Conservation (phyloP, 2,797 vertebrate species). For the Esox masquinongy region DNA sequence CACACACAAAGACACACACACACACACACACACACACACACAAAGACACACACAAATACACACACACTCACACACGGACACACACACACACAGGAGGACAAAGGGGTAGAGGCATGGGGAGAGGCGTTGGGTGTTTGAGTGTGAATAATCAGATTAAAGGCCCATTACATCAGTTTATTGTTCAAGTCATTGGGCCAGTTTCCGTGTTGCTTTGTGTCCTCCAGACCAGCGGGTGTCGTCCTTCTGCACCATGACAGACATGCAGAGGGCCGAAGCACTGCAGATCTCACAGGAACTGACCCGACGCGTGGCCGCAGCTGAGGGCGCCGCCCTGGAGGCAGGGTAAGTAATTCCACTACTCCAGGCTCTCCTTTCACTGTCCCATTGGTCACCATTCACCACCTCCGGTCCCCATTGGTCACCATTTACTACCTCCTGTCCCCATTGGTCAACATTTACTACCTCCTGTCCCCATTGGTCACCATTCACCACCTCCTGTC, state of each 20-base stretch:
- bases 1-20: too few species aligned
- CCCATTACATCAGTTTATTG: background rate
- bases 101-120: too few species aligned
- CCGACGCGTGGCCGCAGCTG: conserved; percentile 80
- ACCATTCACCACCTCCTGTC: too few species aligned
- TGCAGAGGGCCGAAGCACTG: conserved; percentile 84
- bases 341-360: conserved; percentile 71
- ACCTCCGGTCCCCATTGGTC: background rate
- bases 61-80: too few species aligned
- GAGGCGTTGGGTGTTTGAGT: background rate
- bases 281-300: conserved; percentile 84
- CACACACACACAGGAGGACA: too few species aligned
- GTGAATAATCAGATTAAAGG: too few species aligned
- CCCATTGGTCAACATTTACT: too few species aligned
- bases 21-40: too few species aligned
- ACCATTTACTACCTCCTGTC: too few species aligned
- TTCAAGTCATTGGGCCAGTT: conserved; percentile 16
- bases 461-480: too few species aligned
- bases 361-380: background rate
- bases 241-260: conserved; percentile 92
- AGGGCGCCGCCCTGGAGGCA: conserved; percentile 80
- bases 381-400: too few species aligned
- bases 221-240: conserved; percentile 92
- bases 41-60: too few species aligned
- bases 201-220: conserved; percentile 25